Evolutionary conservation across 2,797 vertebrate species (phyloP).

Genomic region (Aphelocoma californica): DNA sequence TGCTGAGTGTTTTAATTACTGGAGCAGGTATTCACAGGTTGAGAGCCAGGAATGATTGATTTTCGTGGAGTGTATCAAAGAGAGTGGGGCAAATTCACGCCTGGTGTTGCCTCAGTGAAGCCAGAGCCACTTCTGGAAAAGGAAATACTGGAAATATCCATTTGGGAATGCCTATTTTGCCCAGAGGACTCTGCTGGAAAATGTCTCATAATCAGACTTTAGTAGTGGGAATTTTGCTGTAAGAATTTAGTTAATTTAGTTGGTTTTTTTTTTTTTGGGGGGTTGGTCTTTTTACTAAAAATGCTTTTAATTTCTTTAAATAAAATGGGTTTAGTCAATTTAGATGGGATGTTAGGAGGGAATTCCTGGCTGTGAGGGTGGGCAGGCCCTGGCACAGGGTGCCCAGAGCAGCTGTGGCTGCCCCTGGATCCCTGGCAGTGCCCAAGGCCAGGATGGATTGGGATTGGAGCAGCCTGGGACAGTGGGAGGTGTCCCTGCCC

Average conservation of each 20-base stretch:
- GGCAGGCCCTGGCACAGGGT: accelerated
- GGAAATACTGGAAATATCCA: not conserved
- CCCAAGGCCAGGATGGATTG: too few relatives aligned
- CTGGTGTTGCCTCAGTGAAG: not conserved
- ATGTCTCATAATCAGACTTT: not conserved
- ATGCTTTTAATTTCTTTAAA: not conserved
- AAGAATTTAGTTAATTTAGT: not conserved
- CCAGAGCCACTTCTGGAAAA: not conserved
- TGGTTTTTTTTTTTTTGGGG: too few relatives aligned
- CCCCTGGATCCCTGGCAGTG: not conserved
- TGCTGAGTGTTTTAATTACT: conserved; percentile 13
- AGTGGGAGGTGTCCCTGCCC: not conserved
- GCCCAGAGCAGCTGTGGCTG: not conserved
- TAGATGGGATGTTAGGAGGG: not conserved
- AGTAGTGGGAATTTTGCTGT: not conserved
- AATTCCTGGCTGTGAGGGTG: not conserved
- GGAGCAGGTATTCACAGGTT: not conserved
- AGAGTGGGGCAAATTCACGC: not conserved
- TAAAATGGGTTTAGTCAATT: not conserved
- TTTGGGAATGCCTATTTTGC: not conserved
- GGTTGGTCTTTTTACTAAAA: not conserved
- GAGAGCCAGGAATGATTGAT: not conserved
- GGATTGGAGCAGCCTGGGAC: not conserved
- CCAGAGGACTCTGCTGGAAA: not conserved
- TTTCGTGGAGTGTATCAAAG: not conserved